phyloP scores from a whole-genome alignment of 1,140 invertebrate genomes.

The Lerema accius region DNA sequence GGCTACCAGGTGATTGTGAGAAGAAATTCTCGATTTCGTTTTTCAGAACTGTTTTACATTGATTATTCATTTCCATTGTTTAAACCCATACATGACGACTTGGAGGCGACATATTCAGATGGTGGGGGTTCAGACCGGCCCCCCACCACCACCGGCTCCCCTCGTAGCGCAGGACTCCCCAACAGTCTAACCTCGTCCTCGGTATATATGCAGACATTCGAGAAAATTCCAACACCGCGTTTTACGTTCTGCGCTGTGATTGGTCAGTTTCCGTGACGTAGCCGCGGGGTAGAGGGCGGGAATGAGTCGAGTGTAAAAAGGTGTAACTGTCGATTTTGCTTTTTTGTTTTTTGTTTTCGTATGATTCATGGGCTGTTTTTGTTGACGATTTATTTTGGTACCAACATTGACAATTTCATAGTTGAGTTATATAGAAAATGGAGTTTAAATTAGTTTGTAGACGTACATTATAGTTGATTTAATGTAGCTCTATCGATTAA shows the following conservation, averaged over 20 bases:
- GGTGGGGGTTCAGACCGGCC: constrained; percentile 54
- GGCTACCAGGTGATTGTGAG: constrained; percentile 66
- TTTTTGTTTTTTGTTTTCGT: too few relatives aligned
- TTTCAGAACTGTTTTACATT: constrained; percentile 51
- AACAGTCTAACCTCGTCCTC: not conserved
- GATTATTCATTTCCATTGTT: too few relatives aligned
- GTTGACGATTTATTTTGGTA: too few relatives aligned
- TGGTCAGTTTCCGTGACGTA: constrained; percentile 43
- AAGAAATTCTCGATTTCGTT: constrained; percentile 58
- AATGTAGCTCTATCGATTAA: too few relatives aligned
- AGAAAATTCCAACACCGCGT: constrained; percentile 51
- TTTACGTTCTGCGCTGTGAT: constrained; percentile 44
- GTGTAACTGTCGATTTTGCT: too few relatives aligned
- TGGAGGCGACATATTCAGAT: constrained; percentile 63
- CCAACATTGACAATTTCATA: too few relatives aligned
- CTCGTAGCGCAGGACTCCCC: constrained; percentile 61
- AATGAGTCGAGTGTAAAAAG: not conserved
- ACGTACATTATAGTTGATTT: too few relatives aligned
- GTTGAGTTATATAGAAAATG: too few relatives aligned
- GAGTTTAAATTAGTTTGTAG: too few relatives aligned
- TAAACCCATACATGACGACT: too few relatives aligned
- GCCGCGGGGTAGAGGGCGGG: too few relatives aligned
- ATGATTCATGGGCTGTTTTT: too few relatives aligned
- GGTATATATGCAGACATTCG: constrained; percentile 44
- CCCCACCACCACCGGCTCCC: constrained; percentile 58